Percentiles rank a stretch among this genome's conserved stretches.
These are phyloP conservation scores for Magallana angulata DNA, from an alignment of 1,140 invertebrate genomes.

Conservation along the genomic window DNA sequence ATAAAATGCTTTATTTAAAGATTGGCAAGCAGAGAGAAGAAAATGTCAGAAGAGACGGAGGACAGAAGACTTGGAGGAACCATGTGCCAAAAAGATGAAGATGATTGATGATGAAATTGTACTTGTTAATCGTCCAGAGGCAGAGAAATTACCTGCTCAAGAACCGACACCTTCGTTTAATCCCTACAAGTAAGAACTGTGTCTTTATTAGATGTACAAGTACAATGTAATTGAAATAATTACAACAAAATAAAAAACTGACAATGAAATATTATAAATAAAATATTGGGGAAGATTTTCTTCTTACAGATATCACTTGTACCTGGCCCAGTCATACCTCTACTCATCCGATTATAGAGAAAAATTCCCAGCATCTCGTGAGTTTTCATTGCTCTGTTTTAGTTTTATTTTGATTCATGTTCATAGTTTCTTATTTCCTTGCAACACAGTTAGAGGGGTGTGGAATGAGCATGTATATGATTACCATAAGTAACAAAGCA, in stretches of 20 bases:
- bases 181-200: background rate
- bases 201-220: too few relatives aligned
- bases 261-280: too few relatives aligned
- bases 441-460: too few relatives aligned
- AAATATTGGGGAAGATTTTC: too few relatives aligned
- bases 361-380: constrained; percentile 11
- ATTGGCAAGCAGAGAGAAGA: background rate
- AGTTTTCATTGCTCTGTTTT: background rate
- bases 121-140: background rate
- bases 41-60: background rate
- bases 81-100: background rate
- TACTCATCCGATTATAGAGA: constrained; percentile 14
- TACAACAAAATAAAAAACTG: too few relatives aligned
- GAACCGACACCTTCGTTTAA: background rate
- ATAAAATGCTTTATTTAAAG: background rate
- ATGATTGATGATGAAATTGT: background rate
- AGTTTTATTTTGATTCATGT: too few relatives aligned
- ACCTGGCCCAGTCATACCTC: background rate
- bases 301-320: background rate
- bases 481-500: too few relatives aligned
- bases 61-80: background rate
- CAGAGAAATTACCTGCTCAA: background rate
- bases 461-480: too few relatives aligned
- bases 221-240: too few relatives aligned
- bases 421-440: too few relatives aligned